These are phyloP conservation scores for Octopus bimaculoides DNA, from an alignment of 1,140 invertebrate genomes.

Conservation along the genomic window DNA sequence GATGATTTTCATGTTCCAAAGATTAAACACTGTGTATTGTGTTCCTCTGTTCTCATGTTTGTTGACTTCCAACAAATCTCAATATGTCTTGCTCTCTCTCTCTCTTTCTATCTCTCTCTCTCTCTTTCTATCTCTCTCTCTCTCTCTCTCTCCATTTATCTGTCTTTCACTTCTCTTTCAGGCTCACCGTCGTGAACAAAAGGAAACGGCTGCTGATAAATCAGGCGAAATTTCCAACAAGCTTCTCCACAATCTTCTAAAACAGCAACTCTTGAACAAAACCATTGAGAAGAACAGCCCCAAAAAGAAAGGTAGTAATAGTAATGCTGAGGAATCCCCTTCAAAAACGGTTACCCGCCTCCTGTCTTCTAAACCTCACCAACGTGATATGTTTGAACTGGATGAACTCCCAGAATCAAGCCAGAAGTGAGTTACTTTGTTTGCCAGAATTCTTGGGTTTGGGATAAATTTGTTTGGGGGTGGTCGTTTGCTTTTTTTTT, in stretches of 20 bases:
- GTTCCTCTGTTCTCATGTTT: too few species aligned
- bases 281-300: constrained; percentile 29
- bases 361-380: constrained; percentile 20
- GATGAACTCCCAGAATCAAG: constrained; percentile 44
- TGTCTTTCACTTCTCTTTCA: neutral
- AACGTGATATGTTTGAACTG: constrained; percentile 45
- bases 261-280: constrained; percentile 49
- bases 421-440: constrained; percentile 25
- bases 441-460: too few species aligned
- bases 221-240: constrained; percentile 74
- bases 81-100: too few species aligned
- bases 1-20: too few species aligned
- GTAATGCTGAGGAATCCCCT: neutral
- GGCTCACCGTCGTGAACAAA: constrained; percentile 49
- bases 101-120: too few species aligned
- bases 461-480: too few species aligned
- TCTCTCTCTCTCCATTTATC: too few species aligned
- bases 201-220: constrained; percentile 69
- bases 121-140: too few species aligned
- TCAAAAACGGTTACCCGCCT: neutral
- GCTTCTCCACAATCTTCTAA: constrained; percentile 67
- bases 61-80: too few species aligned
- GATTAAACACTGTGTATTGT: too few species aligned
- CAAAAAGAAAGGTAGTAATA: neutral
- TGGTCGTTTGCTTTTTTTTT: too few species aligned